A percentile compares a stretch with the other conserved stretches of the same genome.
Evolutionary conservation across 2,888 invertebrate species (phyloP).

Genomic region (Lasioglossum malachurum): DNA sequence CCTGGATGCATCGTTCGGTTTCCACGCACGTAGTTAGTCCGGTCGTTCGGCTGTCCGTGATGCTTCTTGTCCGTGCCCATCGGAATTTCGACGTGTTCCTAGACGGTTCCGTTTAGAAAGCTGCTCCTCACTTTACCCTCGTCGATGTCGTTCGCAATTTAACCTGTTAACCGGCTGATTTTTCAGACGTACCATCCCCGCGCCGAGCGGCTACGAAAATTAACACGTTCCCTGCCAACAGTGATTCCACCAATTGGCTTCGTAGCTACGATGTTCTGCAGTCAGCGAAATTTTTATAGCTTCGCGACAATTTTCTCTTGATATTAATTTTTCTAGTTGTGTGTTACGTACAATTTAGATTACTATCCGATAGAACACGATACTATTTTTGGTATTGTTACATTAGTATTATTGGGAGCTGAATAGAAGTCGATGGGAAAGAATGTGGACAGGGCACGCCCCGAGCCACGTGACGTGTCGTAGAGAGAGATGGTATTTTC

Average conservation of each 20-base stretch:
- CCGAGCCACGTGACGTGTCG: no score
- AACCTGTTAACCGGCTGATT: not conserved
- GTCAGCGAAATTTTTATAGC: no score
- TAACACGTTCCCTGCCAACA: not conserved
- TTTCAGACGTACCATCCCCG: not conserved
- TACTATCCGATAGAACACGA: no score
- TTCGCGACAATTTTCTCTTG: no score
- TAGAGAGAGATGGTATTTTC: no score
- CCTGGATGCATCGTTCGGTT: conserved; percentile 39
- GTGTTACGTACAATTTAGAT: no score
- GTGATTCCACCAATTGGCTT: not conserved
- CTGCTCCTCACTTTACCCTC: not conserved
- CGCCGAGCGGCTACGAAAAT: not conserved
- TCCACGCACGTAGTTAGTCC: conserved; percentile 57
- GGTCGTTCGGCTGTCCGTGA: conserved; percentile 29
- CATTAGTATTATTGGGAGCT: no score
- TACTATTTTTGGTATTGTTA: no score
- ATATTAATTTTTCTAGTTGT: no score
- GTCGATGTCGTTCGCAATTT: conserved; percentile 9
- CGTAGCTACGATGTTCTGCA: no score
- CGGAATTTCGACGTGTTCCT: conserved; percentile 26
- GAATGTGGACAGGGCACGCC: no score
- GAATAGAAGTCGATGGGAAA: no score
- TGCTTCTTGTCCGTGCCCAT: conserved; percentile 12
- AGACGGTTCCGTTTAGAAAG: conserved; percentile 10